A percentile compares a stretch with the other conserved stretches of the same genome.
phyloP scores from a whole-genome alignment of 1,140 invertebrate species.

The Trialeurodes vaporariorum region DNA sequence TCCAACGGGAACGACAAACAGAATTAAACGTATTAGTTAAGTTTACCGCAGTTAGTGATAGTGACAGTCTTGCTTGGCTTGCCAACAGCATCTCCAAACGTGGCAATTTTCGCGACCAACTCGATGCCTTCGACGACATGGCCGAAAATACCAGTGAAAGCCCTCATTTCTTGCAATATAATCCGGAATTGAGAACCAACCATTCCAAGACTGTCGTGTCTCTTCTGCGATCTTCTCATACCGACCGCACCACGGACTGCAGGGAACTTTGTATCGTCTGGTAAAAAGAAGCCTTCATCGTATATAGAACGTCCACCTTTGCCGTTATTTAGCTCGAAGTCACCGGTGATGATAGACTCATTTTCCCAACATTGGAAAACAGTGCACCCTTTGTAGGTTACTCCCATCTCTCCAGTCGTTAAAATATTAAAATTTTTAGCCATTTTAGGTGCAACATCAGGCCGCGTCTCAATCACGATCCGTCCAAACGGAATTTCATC shows the following conservation, averaged over 20 bases:
- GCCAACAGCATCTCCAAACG: slow-evolving; percentile 59
- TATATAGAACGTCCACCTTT: slow-evolving; percentile 64
- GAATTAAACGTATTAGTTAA: too few species aligned
- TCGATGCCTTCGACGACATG: slow-evolving; percentile 69
- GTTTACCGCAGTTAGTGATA: slow-evolving; percentile 63
- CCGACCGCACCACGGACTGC: slow-evolving; percentile 63
- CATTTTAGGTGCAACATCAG: slow-evolving; percentile 78
- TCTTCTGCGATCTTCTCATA: slow-evolving; percentile 68
- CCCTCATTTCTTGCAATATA: slow-evolving; percentile 64
- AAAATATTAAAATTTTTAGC: slow-evolving; percentile 77
- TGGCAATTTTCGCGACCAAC: slow-evolving; percentile 64
- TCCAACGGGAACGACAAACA: too few species aligned
- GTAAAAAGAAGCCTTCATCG: slow-evolving; percentile 64
- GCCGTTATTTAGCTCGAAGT: slow-evolving; percentile 71
- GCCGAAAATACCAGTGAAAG: slow-evolving; percentile 72
- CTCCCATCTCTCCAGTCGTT: slow-evolving; percentile 62
- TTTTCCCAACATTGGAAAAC: slow-evolving; percentile 74
- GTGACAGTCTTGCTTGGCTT: slow-evolving; percentile 61
- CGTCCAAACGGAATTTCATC: slow-evolving; percentile 55
- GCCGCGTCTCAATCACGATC: slow-evolving; percentile 69
- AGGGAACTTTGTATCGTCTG: slow-evolving; percentile 66
- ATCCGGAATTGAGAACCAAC: slow-evolving; percentile 75
- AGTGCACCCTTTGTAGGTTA: slow-evolving; percentile 63
- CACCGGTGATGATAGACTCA: slow-evolving; percentile 44
- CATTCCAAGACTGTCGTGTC: slow-evolving; percentile 64